Evolutionary conservation across 2,797 vertebrate genomes (phyloP), one percentile per base, ranked within the genome.

Genomic region (Lophius americanus): DNA sequence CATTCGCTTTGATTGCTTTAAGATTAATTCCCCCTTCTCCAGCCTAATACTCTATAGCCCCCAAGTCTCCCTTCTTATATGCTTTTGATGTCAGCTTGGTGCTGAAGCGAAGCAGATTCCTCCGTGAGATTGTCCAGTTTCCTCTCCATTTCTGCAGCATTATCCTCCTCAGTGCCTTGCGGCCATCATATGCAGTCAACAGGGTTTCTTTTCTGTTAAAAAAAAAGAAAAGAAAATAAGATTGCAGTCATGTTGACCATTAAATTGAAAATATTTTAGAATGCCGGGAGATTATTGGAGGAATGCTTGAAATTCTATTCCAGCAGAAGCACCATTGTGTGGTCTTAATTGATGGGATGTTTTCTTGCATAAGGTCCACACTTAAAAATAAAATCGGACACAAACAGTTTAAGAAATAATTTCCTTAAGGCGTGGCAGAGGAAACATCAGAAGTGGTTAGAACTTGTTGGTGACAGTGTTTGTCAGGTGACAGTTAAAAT

Each of bases 111-210:
- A 71, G 44, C 59, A 55, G 64, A 81, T 81, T 74, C 78, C 57
- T 68, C 58, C 6, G 60, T 39, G 53, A 70, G 3, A 82, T 83
- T 68, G 72, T 79, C 51, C 69, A 77, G 78, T 85, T 86, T 86
- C 76, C 82, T 70, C 54, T 37, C 6, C 43, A 37, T 76, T 85
- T 68, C 68, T 63, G 41, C 13, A 52, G 50, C 57, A 57, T 71
- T 65, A 39, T 64, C 73, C 60, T 56, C 58, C 49, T 70, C 36
- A 67, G 67, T 74, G 62, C 76, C 75, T 53, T 9, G 52, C 38
- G 7, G 70, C 42, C 49, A 51, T 61, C 41, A 64, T 54, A 65
- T 68, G 80, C 47, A 74, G 36, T 63, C 51, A 59, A 57, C 52
- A 56, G 23, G 72, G 65, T 58, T 66, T 63, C 10, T 70, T 71